Evolutionary conservation across 2,888 invertebrate genomes (phyloP), one percentile per base, ranked within the genome.

Genomic region (Pecten maximus): DNA sequence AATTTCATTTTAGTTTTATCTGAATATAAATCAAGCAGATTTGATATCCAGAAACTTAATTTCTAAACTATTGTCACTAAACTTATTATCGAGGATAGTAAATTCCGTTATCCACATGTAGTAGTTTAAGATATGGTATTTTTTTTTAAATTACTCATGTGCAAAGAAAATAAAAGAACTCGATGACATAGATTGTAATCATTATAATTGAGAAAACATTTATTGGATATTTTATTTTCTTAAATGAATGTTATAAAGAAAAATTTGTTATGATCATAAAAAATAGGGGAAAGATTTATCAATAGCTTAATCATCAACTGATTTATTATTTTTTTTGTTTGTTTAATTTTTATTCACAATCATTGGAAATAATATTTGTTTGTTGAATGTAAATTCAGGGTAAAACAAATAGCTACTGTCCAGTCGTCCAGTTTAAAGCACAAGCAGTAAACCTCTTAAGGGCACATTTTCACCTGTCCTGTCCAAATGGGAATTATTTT

Each of bases 381-480:
- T 19, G 23, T 19, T n/a, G 48, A 48, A 48, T 48, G 48, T 48
- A 8, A 48, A 48, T 48, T 48, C n/a, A n/a, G n/a, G n/a, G n/a
- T n/a, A n/a, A n/a, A n/a, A n/a, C n/a, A n/a, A n/a, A n/a, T n/a
- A n/a, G n/a, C n/a, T n/a, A 19, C 23, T 50, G 19, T 2, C 54
- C 54, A 54, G 54, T 0, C 3, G 54, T n/a, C 54, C 54, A 54
- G 23, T 23, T 54, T 54, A 54, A 19, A n/a, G 54, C 6, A 2
- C 54, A 48, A 16, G 48, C n/a, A 54, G 54, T 54, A 54, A 54
- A 54, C 54, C 54, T 54, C n/a, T n/a, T n/a, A n/a, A 54, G 54
- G 54, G 54, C 54, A 54, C 19, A 74, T 74, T 74, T 74, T 74
- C 35, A 35, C 35, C 74, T 74, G 74, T 74, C 74, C 74, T 74